A percentile compares a stretch with the other conserved stretches of the same genome.
These are phyloP conservation scores for Xanthia togata DNA, from an alignment of 2,888 invertebrate genomes.

Conservation along the genomic window DNA sequence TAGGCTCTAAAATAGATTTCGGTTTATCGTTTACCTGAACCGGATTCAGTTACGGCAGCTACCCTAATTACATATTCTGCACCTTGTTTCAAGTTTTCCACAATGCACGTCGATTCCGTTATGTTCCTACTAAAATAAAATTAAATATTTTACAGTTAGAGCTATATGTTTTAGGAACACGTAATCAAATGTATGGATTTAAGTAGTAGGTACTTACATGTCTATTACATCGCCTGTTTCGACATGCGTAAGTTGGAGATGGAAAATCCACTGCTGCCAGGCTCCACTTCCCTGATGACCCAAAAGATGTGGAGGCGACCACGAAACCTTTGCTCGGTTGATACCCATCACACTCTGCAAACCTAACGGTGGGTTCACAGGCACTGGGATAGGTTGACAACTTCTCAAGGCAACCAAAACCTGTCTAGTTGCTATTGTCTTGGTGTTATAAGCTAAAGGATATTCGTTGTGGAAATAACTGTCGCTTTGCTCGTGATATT, in stretches of 20 bases:
- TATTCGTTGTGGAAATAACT: constrained; percentile 95
- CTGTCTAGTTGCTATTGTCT: constrained; percentile 80
- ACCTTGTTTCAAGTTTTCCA: constrained; percentile 93
- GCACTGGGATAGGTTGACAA: constrained; percentile 95
- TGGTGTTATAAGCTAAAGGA: constrained; percentile 88
- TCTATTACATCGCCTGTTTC: constrained; percentile 77
- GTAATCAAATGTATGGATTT: neutral
- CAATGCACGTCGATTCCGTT: constrained; percentile 91
- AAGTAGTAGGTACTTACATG: constrained; percentile 75
- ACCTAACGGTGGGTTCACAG: constrained; percentile 94
- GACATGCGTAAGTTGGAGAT: constrained; percentile 92
- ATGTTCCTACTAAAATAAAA: constrained; percentile 85
- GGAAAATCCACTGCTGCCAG: constrained; percentile 94
- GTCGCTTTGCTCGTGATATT: constrained; percentile 92
- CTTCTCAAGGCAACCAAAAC: constrained; percentile 91
- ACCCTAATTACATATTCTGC: constrained; percentile 95
- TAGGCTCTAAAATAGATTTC: neutral
- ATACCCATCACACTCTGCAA: constrained; percentile 96
- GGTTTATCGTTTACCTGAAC: constrained; percentile 84
- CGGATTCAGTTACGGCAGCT: constrained; percentile 94
- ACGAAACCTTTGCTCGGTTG: constrained; percentile 94
- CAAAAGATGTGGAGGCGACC: constrained; percentile 95
- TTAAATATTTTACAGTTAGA: neutral
- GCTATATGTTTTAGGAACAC: neutral
- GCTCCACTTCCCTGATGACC: constrained; percentile 93